phyloP scores from a whole-genome alignment of 2,797 vertebrate genomes.

The Anguilla anguilla region DNA sequence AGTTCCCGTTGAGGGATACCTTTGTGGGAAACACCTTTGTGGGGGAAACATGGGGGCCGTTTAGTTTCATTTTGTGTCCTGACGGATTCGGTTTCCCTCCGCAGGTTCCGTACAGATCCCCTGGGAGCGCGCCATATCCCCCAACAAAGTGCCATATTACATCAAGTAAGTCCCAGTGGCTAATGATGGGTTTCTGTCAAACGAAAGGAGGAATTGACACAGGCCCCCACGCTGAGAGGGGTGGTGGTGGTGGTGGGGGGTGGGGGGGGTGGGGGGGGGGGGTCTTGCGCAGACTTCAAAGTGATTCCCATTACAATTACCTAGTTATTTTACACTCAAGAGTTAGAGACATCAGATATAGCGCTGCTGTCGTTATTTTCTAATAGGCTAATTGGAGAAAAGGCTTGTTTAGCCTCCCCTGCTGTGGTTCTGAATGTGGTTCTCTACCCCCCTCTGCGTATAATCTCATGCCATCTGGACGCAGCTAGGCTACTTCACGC shows the following conservation, averaged over 20 bases:
- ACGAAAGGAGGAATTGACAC: neutral
- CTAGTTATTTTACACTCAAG: neutral
- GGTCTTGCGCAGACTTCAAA: neutral
- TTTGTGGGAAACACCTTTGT: neutral
- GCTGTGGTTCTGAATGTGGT: neutral
- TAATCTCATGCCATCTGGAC: neutral
- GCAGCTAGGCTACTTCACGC: neutral
- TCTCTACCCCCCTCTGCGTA: neutral
- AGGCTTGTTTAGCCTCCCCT: neutral
- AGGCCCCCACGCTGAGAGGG: neutral
- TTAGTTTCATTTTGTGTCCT: conserved; percentile 41
- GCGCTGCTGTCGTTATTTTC: neutral
- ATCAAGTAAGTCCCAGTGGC: conserved; percentile 87
- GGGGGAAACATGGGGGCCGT: neutral
- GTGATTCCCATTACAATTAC: neutral
- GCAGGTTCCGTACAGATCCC: conserved; percentile 96
- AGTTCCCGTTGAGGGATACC: neutral
- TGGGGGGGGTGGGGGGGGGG: neutral
- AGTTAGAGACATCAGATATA: neutral
- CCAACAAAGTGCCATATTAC: conserved; percentile 98
- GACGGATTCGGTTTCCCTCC: conserved; percentile 51
- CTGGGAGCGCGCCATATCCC: conserved; percentile 97
- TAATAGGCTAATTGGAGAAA: neutral
- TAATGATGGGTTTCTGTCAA: neutral
- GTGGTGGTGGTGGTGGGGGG: neutral